Conservation (phyloP, 92 coral and sea anemone genomes). For the Ricordea florida region DNA sequence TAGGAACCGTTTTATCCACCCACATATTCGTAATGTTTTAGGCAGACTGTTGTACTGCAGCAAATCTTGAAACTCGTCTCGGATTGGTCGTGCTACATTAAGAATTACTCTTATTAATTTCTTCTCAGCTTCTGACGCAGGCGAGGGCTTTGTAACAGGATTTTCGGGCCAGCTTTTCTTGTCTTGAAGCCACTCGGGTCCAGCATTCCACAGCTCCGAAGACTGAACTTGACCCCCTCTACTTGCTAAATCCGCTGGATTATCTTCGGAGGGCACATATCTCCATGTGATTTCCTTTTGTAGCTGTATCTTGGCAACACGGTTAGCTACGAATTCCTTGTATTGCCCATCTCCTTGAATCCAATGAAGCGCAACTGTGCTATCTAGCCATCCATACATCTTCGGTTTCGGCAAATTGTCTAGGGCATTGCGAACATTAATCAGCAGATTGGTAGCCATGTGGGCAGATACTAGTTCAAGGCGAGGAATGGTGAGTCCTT, state of each 20-base stretch:
- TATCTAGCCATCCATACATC: constrained; percentile 34
- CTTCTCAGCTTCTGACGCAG: constrained; percentile 6
- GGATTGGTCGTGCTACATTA: background rate
- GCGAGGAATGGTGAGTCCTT: constrained; percentile 23
- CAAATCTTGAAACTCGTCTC: constrained; percentile 4
- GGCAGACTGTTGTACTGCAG: too few species aligned
- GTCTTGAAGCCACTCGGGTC: constrained; percentile 19
- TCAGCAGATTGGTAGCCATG: constrained; percentile 22
- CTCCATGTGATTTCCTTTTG: constrained; percentile 28
- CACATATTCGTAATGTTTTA: too few species aligned
- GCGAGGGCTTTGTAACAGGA: background rate
- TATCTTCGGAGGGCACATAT: constrained; percentile 19
- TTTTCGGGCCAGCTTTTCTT: constrained; percentile 1
- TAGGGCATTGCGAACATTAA: background rate
- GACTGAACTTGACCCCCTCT: constrained; percentile 13
- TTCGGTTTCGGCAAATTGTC: background rate
- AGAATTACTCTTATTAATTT: constrained; percentile 31
- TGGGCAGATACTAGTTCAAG: constrained; percentile 20
- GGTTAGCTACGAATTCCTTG: constrained; percentile 21
- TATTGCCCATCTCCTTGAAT: constrained; percentile 24
- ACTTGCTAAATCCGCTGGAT: constrained; percentile 60
- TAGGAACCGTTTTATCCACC: too few species aligned
- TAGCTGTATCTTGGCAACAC: constrained; percentile 21
- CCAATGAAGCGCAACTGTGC: constrained; percentile 51
- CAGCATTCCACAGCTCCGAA: background rate